Evolutionary conservation across 2,113 vertebrate species (phyloP), one percentile per base, ranked within the genome.

Genomic region (Pogonocichla stellata): DNA sequence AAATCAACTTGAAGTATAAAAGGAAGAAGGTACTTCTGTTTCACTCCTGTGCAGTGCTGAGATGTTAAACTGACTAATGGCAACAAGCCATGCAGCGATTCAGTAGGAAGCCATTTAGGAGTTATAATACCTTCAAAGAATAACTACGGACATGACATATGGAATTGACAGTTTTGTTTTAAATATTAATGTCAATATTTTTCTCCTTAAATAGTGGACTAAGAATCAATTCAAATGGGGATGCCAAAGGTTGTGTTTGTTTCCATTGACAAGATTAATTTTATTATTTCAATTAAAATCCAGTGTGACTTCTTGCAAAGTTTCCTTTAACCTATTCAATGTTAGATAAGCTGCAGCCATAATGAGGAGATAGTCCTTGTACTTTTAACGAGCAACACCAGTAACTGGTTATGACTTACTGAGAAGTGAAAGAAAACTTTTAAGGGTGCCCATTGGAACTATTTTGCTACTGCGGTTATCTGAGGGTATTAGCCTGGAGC

Each of bases 401-500:
- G 67, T 33, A 90, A 74, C 47, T 78, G 81, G 47, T 42, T 93
- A 50, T 40, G 90, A 67, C 56, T 90, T 73, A 66, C 15, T 66
- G 74, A 84, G 40, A 77, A 93, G 92, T 45, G 47, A 62, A 86
- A 80, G 79, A 62, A 92, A 97, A 96, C 93, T 93, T 97, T 92
- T 94, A 95, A 94, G 93, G 92, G 67, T 96, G 92, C 92, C 92
- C 85, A 92, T 13, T 96, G 85, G 93, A 96, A 90, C 80, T 86
- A 3, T 66, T 74, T 88, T 83, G 58, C 73, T 86, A 0, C 56
- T 57, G 53, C 0, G 2, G 64, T 80, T 93, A 80, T 95, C 74
- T 80, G 93, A 92, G 94, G 69, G 50, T 90, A 81, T 95, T 94
- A 94, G 90, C 86, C 92, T 71, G 89, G 80, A 88, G 90, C 93